These are phyloP conservation scores for Argyrosomus japonicus DNA, from an alignment of 2,113 vertebrate genomes.

Conservation along the genomic window DNA sequence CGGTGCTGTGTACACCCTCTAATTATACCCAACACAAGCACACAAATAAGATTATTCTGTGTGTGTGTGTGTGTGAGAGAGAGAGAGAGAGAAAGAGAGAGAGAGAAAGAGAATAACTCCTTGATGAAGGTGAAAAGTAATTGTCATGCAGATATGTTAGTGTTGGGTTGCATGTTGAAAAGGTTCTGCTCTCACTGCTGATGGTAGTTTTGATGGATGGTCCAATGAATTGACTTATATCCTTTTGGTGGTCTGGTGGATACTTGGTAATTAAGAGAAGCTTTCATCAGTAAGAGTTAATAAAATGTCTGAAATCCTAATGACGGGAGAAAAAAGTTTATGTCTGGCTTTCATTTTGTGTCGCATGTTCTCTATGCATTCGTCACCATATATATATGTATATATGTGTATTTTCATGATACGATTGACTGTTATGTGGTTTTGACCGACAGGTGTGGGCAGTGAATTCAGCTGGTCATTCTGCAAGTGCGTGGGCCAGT, in stretches of 20 bases:
- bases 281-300: conserved; percentile 57
- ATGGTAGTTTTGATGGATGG: conserved; percentile 83
- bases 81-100: not conserved
- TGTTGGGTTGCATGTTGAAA: conserved; percentile 89
- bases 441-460: conserved; percentile 88
- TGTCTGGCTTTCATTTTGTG: not conserved
- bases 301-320: conserved; percentile 51
- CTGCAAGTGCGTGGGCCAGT: conserved; percentile 85
- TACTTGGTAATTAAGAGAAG: conserved; percentile 68
- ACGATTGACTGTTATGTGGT: conserved; percentile 1
- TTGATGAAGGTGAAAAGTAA: conserved; percentile 99
- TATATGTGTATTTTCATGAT: not conserved
- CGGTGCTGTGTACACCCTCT: conserved; percentile 90
- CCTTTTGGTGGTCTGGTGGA: conserved; percentile 45
- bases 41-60: conserved; percentile 97
- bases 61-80: conserved; percentile 36
- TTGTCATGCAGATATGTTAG: conserved; percentile 96
- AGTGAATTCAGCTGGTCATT: conserved; percentile 88
- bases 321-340: not conserved
- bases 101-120: conserved; percentile 74
- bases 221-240: conserved; percentile 66
- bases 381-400: not conserved
- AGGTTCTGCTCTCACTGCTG: conserved; percentile 87
- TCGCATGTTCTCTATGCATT: not conserved
- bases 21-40: conserved; percentile 97